Base-by-base conservation (phyloP, 2,113 vertebrate genomes). In the Zingel zingel region DNA sequence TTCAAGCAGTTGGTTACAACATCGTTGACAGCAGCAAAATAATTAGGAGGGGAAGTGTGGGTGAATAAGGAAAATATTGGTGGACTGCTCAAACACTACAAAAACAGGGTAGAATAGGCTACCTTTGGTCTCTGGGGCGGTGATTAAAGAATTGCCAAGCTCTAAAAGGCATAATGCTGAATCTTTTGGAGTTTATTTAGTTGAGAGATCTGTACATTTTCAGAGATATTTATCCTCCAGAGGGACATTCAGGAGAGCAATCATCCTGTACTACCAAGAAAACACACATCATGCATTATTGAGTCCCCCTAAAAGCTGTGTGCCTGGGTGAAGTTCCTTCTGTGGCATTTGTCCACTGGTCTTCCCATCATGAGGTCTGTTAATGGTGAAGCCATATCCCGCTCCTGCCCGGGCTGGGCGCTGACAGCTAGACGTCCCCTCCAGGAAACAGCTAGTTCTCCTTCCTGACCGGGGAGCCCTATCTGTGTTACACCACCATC, bases 221-320 rank as follows among this genome's bases (percentile, higher is more conserved):
- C 70, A 68, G 75, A 64, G 57, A 85, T 57, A 77, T 56, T 11
- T 39, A 54, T 85, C 27, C 81, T 77, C 81, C 19, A 73, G 83
- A 79, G 82, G 53, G 54, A 45, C 61, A 65, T 90, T 86, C 80
- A 51, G 53, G 15, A 70, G 43, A 58, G 74, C 61, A 77, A 78
- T 82, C 69, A 77, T 39, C n/a, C 58, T 87, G 58, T 79, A 74
- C 74, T 6, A 88, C 33, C 75, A 89, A 81, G 73, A 79, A 87
- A 87, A 88, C 82, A 86, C 81, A 87, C 81, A 89, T 82, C 68
- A 85, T 86, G 73, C 88, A 91, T 89, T 92, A 92, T 80, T 89
- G 81, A 86, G 77, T 85, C 88, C 16, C 21, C 73, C 74, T 72
- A 87, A 89, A 88, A 85, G 86, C 82, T 86, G 30, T 27, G 64